Base-by-base conservation (phyloP, 2,113 vertebrate species). In the Loxodonta africana region DNA sequence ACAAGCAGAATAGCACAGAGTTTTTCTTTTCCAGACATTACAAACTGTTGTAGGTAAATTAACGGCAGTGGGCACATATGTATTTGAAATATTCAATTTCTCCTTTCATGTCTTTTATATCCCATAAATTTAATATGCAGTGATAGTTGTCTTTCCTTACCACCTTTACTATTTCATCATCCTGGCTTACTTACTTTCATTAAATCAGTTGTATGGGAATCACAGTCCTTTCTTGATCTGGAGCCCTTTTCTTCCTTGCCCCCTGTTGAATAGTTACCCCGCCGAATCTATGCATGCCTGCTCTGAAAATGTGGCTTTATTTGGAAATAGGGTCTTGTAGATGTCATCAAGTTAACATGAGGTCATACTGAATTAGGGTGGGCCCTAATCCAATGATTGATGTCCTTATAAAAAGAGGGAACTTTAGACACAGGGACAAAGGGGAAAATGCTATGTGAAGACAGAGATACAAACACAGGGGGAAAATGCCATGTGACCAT, bases 1-100 rank as follows among this genome's bases (percentile, higher is more conserved):
- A 93, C 78, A 80, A 76, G 63, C 77, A 62, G 86, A 74, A 51
- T 48, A 90, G 83, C n/a, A 53, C 10, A 44, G 76, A 89, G 33
- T 73, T 91, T 84, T 95, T 82, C 18, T 90, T 96, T 69, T 83
- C 63, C 73, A 9, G 57, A 57, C 1, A 0, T 88, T 90, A 63
- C 73, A 67, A 83, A 28, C 44, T 44, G 17, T 12, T 37, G 71
- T 51, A 86, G 57, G n/a, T 76, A 69, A 95, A 67, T 48, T n/a
- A 69, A 65, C 48, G 82, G 26, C 21, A 30, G 23, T 33, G 20
- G 82, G 25, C 83, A 80, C 9, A 0, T 74, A 30, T 18, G 6
- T 6, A 46, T 73, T 73, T 86, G 82, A 94, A 88, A 63, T 65
- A 82, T 8, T 85, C 44, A 1, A 0, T 73, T 88, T 60, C 73